These are phyloP conservation scores for Apotomis capreana DNA, from an alignment of 2,888 invertebrate genomes.

Conservation along the genomic window DNA sequence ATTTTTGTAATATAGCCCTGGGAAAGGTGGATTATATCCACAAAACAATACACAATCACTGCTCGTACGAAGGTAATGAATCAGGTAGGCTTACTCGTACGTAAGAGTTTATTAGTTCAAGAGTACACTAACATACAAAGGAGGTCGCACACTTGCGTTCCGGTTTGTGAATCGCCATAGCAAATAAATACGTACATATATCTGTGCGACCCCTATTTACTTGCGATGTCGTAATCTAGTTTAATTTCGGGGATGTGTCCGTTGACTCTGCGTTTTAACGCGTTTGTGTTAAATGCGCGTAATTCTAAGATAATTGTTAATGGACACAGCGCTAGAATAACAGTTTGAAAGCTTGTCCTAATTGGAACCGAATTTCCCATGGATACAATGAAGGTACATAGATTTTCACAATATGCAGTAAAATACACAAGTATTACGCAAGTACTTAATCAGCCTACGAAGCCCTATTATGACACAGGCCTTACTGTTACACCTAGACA, in stretches of 20 bases:
- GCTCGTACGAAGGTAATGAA: too few species aligned
- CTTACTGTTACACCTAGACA: background rate
- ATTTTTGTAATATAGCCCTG: slow-evolving; percentile 4
- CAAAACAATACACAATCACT: background rate
- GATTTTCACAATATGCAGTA: background rate
- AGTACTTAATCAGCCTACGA: slow-evolving; percentile 1
- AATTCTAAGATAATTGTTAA: background rate
- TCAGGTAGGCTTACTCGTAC: background rate
- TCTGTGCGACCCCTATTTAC: background rate
- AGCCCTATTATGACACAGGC: slow-evolving; percentile 10
- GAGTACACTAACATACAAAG: background rate
- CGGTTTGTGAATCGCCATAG: background rate
- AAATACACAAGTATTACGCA: background rate
- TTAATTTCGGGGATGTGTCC: background rate
- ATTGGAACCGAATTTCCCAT: background rate
- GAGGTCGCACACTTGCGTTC: background rate
- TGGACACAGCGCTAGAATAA: background rate
- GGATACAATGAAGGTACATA: slow-evolving; percentile 3
- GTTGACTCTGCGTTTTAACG: too few species aligned
- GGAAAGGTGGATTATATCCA: background rate
- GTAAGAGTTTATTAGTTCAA: background rate
- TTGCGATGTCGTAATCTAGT: background rate
- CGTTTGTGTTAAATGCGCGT: background rate
- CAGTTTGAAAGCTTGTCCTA: background rate
- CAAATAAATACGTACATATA: background rate